phyloP scores from a whole-genome alignment of 2,797 vertebrate species.

The Picus viridis region DNA sequence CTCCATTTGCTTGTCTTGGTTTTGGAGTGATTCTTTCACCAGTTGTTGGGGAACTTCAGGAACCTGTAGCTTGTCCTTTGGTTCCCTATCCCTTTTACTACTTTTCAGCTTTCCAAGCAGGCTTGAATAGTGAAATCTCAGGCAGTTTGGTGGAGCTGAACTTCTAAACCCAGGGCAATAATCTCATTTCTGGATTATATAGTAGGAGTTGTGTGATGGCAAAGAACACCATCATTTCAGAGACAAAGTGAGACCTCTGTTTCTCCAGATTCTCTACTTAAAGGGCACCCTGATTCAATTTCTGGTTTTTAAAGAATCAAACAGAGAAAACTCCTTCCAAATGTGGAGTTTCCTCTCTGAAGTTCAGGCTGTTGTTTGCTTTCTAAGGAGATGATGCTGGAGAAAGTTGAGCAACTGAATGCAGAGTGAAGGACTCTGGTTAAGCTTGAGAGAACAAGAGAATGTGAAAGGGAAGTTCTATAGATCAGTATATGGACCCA shows the following conservation, averaged over 20 bases:
- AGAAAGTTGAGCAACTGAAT: not conserved
- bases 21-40: not conserved
- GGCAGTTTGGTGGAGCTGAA: not conserved
- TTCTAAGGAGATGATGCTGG: not conserved
- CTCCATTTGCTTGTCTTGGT: not conserved
- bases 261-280: not conserved
- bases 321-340: not conserved
- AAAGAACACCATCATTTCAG: slow-evolving; percentile 11
- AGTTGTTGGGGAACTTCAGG: not conserved
- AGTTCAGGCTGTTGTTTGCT: not conserved
- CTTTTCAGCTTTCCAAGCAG: not conserved
- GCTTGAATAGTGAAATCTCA: not conserved
- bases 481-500: not conserved
- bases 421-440: not conserved
- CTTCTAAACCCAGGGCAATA: not conserved
- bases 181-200: slow-evolving; percentile 30
- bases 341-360: not conserved
- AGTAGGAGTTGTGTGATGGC: not conserved
- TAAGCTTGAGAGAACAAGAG: not conserved
- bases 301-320: not conserved
- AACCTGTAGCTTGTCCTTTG: not conserved
- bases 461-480: not conserved
- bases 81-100: not conserved
- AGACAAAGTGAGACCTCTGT: not conserved
- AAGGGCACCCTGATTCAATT: not conserved